Evolutionary conservation across 2,888 invertebrate genomes (phyloP).

Genomic region (Melipona beecheii): DNA sequence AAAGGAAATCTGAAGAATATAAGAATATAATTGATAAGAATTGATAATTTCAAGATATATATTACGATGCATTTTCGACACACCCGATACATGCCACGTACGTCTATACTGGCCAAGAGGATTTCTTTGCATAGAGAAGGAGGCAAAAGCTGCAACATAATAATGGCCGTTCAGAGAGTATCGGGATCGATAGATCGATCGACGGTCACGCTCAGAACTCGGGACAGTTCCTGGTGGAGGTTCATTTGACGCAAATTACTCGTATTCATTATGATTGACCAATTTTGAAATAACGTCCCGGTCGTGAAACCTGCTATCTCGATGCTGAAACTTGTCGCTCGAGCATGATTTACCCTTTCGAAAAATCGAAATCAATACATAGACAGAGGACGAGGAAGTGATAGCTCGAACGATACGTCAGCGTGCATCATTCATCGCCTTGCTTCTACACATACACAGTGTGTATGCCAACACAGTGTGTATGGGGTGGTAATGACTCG

Average conservation of each 20-base stretch:
- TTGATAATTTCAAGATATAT: too few relatives aligned
- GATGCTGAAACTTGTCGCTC: slow-evolving; percentile 7
- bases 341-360: neutral
- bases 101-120: neutral
- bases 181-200: slow-evolving; percentile 59
- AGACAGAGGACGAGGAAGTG: neutral
- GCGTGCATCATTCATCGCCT: neutral
- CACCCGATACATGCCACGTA: neutral
- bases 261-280: slow-evolving; percentile 52
- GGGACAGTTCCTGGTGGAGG: slow-evolving; percentile 46
- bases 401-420: neutral
- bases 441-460: neutral
- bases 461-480: too few relatives aligned
- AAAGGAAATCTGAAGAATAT: neutral
- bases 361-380: slow-evolving; percentile 14
- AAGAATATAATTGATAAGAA: too few relatives aligned
- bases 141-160: slow-evolving; percentile 5
- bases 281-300: slow-evolving; percentile 37
- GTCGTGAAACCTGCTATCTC: slow-evolving; percentile 29
- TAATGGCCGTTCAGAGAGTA: slow-evolving; percentile 38
- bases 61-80: neutral
- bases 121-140: slow-evolving; percentile 4
- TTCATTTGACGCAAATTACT: slow-evolving; percentile 59
- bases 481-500: slow-evolving; percentile 2
- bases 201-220: slow-evolving; percentile 41